phyloP scores from a whole-genome alignment of 1,140 invertebrate genomes.

The Lethocerus indicus region DNA sequence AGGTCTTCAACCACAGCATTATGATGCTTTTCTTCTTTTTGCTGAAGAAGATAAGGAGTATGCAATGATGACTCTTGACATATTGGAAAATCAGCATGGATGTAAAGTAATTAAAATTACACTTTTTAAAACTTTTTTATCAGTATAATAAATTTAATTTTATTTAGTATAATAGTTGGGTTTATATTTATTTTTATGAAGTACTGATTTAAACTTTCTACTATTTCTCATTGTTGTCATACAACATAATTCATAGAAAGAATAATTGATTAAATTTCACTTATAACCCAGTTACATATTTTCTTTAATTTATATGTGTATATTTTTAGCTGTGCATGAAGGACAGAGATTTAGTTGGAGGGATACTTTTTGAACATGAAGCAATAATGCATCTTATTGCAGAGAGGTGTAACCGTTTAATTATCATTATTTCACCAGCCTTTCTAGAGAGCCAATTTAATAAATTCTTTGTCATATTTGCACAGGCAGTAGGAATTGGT shows the following conservation, averaged over 20 bases:
- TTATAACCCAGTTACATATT: slow-evolving; percentile 7
- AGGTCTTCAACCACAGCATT: slow-evolving; percentile 33
- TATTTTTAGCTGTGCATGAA: slow-evolving; percentile 45
- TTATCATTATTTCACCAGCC: slow-evolving; percentile 50
- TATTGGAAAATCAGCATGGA: slow-evolving; percentile 37
- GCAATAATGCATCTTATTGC: slow-evolving; percentile 52
- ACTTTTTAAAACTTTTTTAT: too few species aligned
- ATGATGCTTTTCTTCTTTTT: slow-evolving; percentile 54
- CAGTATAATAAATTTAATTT: too few species aligned
- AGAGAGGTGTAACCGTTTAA: slow-evolving; percentile 48
- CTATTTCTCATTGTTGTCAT: neutral
- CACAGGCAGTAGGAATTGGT: slow-evolving; percentile 56
- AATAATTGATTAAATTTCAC: neutral
- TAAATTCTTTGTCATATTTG: slow-evolving; percentile 50
- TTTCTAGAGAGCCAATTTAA: slow-evolving; percentile 51
- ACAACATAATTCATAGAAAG: neutral
- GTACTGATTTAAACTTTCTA: too few species aligned
- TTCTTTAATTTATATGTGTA: slow-evolving; percentile 14
- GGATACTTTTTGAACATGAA: slow-evolving; percentile 43
- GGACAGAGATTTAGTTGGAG: slow-evolving; percentile 44
- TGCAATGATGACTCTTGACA: slow-evolving; percentile 38
- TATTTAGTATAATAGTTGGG: too few species aligned
- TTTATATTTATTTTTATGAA: too few species aligned
- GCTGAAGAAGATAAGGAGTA: slow-evolving; percentile 46
- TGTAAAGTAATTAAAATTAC: slow-evolving; percentile 32